phyloP scores from a whole-genome alignment of 2,888 invertebrate genomes.

The Acanthosoma haemorrhoidale region DNA sequence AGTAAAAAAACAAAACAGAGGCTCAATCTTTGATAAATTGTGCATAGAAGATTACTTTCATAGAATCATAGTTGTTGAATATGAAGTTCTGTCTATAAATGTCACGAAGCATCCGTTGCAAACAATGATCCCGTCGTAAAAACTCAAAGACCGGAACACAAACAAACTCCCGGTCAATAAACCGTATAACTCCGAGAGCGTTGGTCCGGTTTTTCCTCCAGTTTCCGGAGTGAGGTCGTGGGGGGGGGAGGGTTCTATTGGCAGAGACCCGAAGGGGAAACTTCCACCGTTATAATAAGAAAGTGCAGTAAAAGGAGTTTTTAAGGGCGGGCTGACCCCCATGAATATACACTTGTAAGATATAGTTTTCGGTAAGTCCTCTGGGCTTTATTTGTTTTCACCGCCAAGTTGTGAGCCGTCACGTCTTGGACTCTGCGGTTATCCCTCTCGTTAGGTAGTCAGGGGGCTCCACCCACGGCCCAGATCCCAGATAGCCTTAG shows the following conservation, averaged over 20 bases:
- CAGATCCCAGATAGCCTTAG: constrained; percentile 20
- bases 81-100: too few relatives aligned
- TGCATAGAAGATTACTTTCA: too few relatives aligned
- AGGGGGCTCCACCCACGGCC: background rate
- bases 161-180: background rate
- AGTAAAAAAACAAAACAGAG: too few relatives aligned
- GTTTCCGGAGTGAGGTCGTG: too few relatives aligned
- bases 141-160: background rate
- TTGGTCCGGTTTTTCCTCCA: background rate
- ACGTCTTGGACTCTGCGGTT: background rate
- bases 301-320: background rate
- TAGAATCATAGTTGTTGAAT: too few relatives aligned
- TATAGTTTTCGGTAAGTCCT: background rate
- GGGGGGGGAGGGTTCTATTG: too few relatives aligned
- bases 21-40: too few relatives aligned
- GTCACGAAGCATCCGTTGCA: too few relatives aligned
- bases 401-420: background rate
- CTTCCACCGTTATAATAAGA: background rate
- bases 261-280: background rate
- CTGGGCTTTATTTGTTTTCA: constrained; percentile 9
- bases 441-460: constrained; percentile 19
- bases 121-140: too few relatives aligned
- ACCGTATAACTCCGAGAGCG: background rate
- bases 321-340: background rate
- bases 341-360: background rate